phyloP scores from a whole-genome alignment of 2,888 invertebrate species.

The Galerucella nymphaeae region DNA sequence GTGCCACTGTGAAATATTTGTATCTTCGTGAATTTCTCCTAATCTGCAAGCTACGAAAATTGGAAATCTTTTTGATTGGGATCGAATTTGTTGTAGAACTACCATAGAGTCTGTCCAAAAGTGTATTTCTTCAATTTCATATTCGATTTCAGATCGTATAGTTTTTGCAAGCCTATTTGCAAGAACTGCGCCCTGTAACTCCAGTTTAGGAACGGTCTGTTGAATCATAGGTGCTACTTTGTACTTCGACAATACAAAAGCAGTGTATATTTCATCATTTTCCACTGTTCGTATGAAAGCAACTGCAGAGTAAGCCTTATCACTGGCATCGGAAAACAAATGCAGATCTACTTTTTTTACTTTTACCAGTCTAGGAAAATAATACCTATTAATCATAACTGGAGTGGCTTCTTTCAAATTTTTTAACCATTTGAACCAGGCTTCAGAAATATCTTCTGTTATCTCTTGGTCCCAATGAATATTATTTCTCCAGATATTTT shows the following conservation, averaged over 20 bases:
- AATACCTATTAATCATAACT: too few species aligned
- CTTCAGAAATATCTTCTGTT: not conserved
- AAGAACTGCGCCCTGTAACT: constrained; percentile 1
- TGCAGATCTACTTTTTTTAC: too few species aligned
- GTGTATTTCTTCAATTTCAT: not conserved
- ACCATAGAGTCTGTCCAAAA: constrained; percentile 19
- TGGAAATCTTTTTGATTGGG: constrained; percentile 10
- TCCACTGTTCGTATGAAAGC: too few species aligned
- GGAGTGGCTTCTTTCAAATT: too few species aligned
- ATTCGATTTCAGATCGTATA: not conserved
- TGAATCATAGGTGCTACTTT: not conserved
- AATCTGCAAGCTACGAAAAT: not conserved
- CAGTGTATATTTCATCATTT: too few species aligned
- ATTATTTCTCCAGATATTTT: not conserved
- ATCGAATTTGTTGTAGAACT: not conserved
- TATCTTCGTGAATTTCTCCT: constrained; percentile 17
- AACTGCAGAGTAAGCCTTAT: not conserved
- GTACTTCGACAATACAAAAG: constrained; percentile 7
- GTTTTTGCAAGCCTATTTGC: too few species aligned
- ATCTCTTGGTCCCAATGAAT: constrained; percentile 6
- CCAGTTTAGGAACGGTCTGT: not conserved
- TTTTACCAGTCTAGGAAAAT: too few species aligned
- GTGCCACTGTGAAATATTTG: constrained; percentile 13
- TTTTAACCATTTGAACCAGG: too few species aligned
- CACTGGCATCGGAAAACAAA: constrained; percentile 9